These are phyloP conservation scores for Stenoptilia bipunctidactyla DNA, from an alignment of 2,888 invertebrate genomes.

Conservation along the genomic window DNA sequence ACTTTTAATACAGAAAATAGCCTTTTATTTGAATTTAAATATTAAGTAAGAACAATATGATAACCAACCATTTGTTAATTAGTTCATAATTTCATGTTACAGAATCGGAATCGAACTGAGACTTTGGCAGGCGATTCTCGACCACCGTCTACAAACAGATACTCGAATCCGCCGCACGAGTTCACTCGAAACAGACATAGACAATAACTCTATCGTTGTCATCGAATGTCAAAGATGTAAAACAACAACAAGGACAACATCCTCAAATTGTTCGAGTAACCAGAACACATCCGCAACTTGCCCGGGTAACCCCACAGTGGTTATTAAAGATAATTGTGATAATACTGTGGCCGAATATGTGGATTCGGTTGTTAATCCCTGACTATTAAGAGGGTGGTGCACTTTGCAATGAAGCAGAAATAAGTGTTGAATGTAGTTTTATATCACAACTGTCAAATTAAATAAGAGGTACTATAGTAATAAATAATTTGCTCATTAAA, in stretches of 20 bases:
- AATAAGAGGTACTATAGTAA: no score
- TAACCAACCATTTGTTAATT: not conserved
- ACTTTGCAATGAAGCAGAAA: constrained; percentile 45
- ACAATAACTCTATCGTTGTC: constrained; percentile 56
- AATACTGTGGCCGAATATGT: constrained; percentile 36
- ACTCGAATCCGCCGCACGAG: constrained; percentile 41
- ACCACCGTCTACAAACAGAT: constrained; percentile 57
- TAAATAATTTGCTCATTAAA: no score
- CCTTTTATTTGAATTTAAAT: no score
- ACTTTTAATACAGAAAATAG: no score
- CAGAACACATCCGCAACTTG: constrained; percentile 18
- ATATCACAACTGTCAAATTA: no score
- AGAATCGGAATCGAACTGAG: constrained; percentile 88
- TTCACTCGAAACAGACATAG: constrained; percentile 57
- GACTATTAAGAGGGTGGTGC: constrained; percentile 67
- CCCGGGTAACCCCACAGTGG: constrained; percentile 45
- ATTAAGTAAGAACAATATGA: no score
- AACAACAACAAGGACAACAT: constrained; percentile 27
- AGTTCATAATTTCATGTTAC: constrained; percentile 9
- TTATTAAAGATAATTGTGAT: constrained; percentile 37
- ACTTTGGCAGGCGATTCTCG: constrained; percentile 85
- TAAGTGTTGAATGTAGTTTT: no score
- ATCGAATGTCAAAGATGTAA: constrained; percentile 55
- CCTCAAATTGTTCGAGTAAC: constrained; percentile 17
- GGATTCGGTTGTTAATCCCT: constrained; percentile 43